Evolutionary conservation across 1,140 invertebrate species (phyloP), one percentile per base, ranked within the genome.

Genomic region (Eueides isabella): DNA sequence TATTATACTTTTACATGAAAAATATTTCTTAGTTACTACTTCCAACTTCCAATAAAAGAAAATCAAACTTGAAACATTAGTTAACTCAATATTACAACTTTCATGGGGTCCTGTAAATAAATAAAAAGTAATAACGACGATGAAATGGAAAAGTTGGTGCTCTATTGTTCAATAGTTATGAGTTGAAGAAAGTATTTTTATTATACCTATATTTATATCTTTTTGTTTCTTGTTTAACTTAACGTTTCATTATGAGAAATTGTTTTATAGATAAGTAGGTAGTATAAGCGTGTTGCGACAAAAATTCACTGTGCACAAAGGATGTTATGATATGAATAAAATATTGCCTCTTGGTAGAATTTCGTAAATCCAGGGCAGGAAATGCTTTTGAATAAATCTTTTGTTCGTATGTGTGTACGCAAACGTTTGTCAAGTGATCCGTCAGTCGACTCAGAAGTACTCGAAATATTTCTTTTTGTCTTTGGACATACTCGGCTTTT

Each of bases 281-380:
- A 44, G 33, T 14, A 35, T 35, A 35, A 4, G 41, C 16, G 16
- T 0, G n/a, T 16, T 48, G 23, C 7, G 44, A 48, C 19, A 23
- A 48, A 23, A 41, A 19, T 11, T 1, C n/a, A 48, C n/a, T 7
- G 44, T 23, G 44, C 7, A 48, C 44, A 48, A 44, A 48, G 7
- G 44, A 48, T 11, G 44, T 48, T 48, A 48, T 11, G 44, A 48
- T 48, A 48, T 48, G 44, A 48, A 48, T 48, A 48, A 48, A 48
- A 48, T 48, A 48, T 48, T 23, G 7, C 6, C 7, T 11, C 44
- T 48, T 23, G 9, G n/a, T 48, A 48, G 44, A 48, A 48, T 23
- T 48, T 23, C 44, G 2, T n/a, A 48, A 23, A 23, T 48, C 19
- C 19, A 23, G 19, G n/a, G 44, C 6, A 48, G 44, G n/a, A 23